Conservation (phyloP, 2,797 vertebrate species). For the Mareca strepera region DNA sequence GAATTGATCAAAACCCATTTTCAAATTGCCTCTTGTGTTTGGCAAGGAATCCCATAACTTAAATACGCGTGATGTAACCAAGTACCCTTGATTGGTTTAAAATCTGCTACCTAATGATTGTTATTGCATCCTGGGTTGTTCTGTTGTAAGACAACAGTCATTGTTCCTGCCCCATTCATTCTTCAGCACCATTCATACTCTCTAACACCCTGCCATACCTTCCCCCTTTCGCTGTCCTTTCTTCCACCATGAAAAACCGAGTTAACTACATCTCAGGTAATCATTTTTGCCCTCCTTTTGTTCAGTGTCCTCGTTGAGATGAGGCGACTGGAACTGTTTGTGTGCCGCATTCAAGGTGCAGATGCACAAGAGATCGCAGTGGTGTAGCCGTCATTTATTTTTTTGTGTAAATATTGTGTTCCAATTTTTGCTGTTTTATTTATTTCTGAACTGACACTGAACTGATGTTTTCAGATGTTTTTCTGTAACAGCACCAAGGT, state of each 20-base stretch:
- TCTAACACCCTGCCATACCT: neutral
- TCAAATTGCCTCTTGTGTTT: neutral
- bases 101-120: neutral
- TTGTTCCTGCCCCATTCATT: neutral
- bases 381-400: neutral
- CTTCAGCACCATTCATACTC: neutral
- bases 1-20: neutral
- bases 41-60: neutral
- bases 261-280: accelerated
- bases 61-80: neutral
- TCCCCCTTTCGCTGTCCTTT: neutral
- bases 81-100: neutral
- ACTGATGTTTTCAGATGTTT: neutral
- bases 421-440: neutral
- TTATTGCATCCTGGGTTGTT: neutral
- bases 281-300: neutral
- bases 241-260: neutral
- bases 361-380: neutral
- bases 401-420: neutral
- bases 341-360: neutral
- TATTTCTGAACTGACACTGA: neutral
- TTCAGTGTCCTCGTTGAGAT: neutral
- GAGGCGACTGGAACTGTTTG: neutral
- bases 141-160: neutral
- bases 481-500: neutral